Percentiles rank a stretch among this genome's conserved stretches.
Evolutionary conservation across 2,113 vertebrate genomes (phyloP).

Genomic region (Sclerurus mexicanus): DNA sequence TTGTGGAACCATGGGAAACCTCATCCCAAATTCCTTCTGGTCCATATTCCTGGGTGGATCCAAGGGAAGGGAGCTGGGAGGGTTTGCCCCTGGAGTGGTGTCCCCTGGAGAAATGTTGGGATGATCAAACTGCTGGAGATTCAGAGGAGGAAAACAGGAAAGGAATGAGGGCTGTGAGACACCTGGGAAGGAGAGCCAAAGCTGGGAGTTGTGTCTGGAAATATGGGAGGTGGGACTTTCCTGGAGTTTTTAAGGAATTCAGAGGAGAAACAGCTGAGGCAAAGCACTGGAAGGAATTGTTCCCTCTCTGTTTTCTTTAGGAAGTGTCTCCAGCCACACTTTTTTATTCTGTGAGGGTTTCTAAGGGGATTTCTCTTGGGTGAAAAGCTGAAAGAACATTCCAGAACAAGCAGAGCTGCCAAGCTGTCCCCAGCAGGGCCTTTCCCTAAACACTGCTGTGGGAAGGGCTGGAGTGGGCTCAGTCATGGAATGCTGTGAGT

Average conservation of each 20-base stretch:
- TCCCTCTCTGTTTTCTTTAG: background rate
- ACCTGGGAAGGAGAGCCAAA: no score
- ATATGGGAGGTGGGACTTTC: no score
- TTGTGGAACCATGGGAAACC: background rate
- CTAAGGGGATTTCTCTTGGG: no score
- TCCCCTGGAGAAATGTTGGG: background rate
- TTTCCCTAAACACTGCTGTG: no score
- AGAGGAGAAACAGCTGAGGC: no score
- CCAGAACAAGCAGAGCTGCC: background rate
- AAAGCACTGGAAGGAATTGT: no score
- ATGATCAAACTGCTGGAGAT: background rate
- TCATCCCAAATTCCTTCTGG: background rate
- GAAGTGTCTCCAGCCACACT: background rate
- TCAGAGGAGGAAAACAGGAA: background rate
- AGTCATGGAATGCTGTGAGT: no score
- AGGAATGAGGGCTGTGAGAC: no score
- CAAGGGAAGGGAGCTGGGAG: background rate
- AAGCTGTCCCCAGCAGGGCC: no score
- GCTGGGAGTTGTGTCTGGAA: no score
- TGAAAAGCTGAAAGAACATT: background rate
- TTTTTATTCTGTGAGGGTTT: background rate
- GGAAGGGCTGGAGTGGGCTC: no score
- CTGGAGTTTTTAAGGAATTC: no score
- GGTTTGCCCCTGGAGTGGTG: background rate
- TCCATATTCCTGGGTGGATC: rapidly evolving